Conservation (phyloP, 2,797 vertebrate genomes). For the Heteromormyrus szaboi region DNA sequence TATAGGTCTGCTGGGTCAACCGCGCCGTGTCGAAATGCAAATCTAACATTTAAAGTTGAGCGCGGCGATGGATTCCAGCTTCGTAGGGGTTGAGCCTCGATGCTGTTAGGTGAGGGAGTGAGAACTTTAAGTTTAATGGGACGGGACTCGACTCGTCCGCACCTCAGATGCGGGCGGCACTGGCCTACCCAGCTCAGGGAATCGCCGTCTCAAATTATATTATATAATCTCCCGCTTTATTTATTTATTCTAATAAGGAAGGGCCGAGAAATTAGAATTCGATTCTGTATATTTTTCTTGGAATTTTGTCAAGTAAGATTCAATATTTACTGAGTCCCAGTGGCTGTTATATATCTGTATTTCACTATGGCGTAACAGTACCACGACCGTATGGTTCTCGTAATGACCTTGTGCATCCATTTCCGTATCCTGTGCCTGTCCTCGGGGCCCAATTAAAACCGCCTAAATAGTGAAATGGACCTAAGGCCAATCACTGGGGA, state of each 20-base stretch:
- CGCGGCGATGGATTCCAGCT: conserved; percentile 11
- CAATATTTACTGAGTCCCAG: conserved; percentile 1
- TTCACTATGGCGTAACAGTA: neutral
- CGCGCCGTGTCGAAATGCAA: conserved; percentile 22
- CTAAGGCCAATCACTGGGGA: conserved; percentile 50
- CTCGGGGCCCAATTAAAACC: conserved; percentile 32
- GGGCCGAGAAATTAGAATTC: neutral
- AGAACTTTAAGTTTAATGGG: neutral
- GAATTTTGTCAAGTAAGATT: conserved; percentile 3
- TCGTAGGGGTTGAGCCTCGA: neutral
- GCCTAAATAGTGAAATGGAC: conserved; percentile 48
- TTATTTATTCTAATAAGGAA: neutral
- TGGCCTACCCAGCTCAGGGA: neutral
- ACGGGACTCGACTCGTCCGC: neutral
- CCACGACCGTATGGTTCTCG: neutral
- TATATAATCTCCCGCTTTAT: neutral
- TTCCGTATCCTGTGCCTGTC: conserved; percentile 28
- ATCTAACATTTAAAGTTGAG: conserved; percentile 24
- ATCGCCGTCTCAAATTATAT: neutral
- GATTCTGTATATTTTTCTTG: neutral
- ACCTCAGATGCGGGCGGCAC: neutral
- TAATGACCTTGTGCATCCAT: conserved; percentile 24
- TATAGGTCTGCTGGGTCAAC: conserved; percentile 48
- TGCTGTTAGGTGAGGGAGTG: neutral
- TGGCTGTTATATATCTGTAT: conserved; percentile 24